These are phyloP conservation scores for Griposia aprilina DNA, from an alignment of 2,888 invertebrate genomes.

Conservation along the genomic window DNA sequence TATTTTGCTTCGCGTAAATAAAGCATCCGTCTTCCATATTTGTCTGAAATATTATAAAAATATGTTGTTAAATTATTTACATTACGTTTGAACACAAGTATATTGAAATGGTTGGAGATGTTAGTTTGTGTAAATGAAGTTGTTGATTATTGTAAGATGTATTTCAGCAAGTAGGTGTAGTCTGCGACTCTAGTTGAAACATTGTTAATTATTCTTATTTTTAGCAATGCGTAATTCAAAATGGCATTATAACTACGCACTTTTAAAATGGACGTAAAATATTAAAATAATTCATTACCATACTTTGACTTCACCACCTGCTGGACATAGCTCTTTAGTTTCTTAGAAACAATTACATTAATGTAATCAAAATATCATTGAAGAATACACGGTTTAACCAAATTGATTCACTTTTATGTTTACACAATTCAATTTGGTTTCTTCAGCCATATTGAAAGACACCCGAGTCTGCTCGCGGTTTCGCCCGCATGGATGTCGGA, in stretches of 20 bases:
- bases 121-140: slow-evolving; percentile 41
- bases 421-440: background rate
- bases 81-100: slow-evolving; percentile 45
- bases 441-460: background rate
- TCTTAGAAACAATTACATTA: too few species aligned
- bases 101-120: slow-evolving; percentile 39
- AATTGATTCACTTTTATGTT: background rate
- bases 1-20: slow-evolving; percentile 48
- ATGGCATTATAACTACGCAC: background rate
- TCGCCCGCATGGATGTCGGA: too few species aligned
- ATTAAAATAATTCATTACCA: too few species aligned
- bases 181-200: slow-evolving; percentile 46
- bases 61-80: slow-evolving; percentile 43
- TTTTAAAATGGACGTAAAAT: background rate
- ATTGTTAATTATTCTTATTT: slow-evolving; percentile 14
- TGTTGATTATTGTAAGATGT: slow-evolving; percentile 64
- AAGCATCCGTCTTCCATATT: slow-evolving; percentile 59
- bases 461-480: too few species aligned
- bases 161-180: slow-evolving; percentile 46
- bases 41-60: slow-evolving; percentile 26
- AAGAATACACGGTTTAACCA: background rate
- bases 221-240: slow-evolving; percentile 32
- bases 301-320: too few species aligned
- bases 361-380: background rate
- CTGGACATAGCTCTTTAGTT: too few species aligned